phyloP scores from a whole-genome alignment of 1,140 invertebrate genomes.

The Cephus cinctus region DNA sequence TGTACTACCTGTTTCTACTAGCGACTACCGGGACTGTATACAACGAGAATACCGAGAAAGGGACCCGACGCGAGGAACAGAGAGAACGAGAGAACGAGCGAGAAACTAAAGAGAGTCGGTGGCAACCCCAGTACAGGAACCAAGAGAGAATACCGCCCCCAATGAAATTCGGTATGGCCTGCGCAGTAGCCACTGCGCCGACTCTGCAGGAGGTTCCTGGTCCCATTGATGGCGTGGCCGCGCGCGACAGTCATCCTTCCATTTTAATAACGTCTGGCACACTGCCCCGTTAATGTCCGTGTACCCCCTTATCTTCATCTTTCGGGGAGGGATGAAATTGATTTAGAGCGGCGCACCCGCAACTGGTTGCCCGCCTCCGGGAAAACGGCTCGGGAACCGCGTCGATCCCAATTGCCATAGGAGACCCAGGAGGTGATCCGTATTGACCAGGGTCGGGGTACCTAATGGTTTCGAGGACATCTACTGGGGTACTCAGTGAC shows the following conservation, averaged over 20 bases:
- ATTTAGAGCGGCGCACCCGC: constrained; percentile 19
- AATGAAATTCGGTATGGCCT: constrained; percentile 32
- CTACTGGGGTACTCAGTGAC: too few species aligned
- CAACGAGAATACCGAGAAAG: too few species aligned
- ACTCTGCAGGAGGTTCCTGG: constrained; percentile 12
- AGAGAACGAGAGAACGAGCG: constrained; percentile 3
- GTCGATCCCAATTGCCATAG: too few species aligned
- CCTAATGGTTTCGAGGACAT: too few species aligned
- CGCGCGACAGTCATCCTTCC: constrained; percentile 26
- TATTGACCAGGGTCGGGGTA: too few species aligned
- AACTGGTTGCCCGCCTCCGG: too few species aligned
- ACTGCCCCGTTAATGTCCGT: constrained; percentile 38
- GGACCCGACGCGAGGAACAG: too few species aligned
- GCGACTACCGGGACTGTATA: too few species aligned
- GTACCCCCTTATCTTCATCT: constrained; percentile 17
- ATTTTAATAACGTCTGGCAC: constrained; percentile 52
- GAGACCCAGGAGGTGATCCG: too few species aligned
- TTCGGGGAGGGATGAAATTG: constrained; percentile 18
- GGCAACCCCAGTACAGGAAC: constrained; percentile 29
- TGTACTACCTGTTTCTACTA: too few species aligned
- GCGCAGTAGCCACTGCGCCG: constrained; percentile 28
- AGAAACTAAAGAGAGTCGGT: constrained; percentile 1
- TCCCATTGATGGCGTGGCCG: constrained; percentile 15
- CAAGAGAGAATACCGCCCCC: constrained; percentile 32
- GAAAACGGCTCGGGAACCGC: too few species aligned